Evolutionary conservation across 2,113 vertebrate species (phyloP), one percentile per base, ranked within the genome.

Genomic region (Oceanites oceanicus): DNA sequence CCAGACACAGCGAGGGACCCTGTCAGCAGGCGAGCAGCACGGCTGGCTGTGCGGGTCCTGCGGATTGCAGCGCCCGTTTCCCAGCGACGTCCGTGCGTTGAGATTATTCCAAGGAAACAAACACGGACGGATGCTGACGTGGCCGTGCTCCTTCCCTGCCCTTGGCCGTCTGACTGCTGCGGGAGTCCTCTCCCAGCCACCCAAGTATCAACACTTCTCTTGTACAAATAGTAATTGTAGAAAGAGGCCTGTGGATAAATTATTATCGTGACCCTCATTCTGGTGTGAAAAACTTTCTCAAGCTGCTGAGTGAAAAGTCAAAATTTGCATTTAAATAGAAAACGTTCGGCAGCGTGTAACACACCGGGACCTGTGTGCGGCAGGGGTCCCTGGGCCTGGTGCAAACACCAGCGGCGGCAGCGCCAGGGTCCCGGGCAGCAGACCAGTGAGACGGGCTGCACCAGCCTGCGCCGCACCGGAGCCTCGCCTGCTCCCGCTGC

Each of bases 261-360:
- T 98, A 98, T 98, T 97, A 96, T 98, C 10, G 15, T 97, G 98
- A 98, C 98, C 98, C 98, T 97, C 95, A 63, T 74, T 95, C 91
- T 6, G 30, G 96, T 66, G 93, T 92, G 97, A 97, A 91, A 98
- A 98, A 98, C 97, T 97, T 97, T 95, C 95, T 78, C 82, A 30
- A 74, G 96, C 98, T 94, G 96, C 97, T 81, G 97, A 98, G 96
- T 58, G 95, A 98, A 98, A 98, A 98, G 98, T 98, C 98, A 98
- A 98, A 98, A 98, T 98, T 98, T 98, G 98, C 98, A 98, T 98
- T 98, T 98, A 98, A 98, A 98, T 98, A 82, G 98, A 97, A 98
- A 97, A 93, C 11, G 62, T 94, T 97, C 13, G 63, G 92, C 67
- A n/a, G 90, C 1, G 8, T 79, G 92, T 91, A 74, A 77, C 87